A percentile compares a stretch with the other conserved stretches of the same genome.
Evolutionary conservation across 2,797 vertebrate species (phyloP).

Genomic region (Erethizon dorsatum): DNA sequence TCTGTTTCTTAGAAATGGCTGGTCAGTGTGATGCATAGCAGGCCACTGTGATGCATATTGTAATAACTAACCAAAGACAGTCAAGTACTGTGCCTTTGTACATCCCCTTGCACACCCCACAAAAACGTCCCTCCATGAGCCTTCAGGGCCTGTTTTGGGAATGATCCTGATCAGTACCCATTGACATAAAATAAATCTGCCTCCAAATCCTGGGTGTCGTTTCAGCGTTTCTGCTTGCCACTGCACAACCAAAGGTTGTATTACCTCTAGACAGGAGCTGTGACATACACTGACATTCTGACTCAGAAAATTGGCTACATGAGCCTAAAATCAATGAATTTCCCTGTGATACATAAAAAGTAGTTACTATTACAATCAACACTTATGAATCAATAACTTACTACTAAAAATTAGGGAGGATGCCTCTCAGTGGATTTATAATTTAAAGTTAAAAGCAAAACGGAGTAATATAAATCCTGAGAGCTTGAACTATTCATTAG

Average conservation of each 20-base stretch:
- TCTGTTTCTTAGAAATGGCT: too few relatives aligned
- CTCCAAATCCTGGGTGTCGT: neutral
- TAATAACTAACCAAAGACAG: too few relatives aligned
- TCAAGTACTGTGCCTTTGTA: too few relatives aligned
- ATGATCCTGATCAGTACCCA: neutral
- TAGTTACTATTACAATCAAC: neutral
- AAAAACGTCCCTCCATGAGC: too few relatives aligned
- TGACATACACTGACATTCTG: neutral
- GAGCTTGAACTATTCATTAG: neutral
- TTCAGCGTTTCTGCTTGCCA: too few relatives aligned
- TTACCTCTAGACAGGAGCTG: neutral
- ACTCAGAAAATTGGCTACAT: neutral
- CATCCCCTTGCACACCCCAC: too few relatives aligned
- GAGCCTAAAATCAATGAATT: neutral
- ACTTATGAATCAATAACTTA: conserved; percentile 4
- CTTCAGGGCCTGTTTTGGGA: too few relatives aligned
- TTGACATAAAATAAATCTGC: neutral
- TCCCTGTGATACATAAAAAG: neutral
- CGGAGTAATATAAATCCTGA: neutral
- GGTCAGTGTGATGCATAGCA: too few relatives aligned
- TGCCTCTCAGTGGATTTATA: neutral
- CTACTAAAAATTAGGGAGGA: neutral
- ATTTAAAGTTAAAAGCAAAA: conserved; percentile 63
- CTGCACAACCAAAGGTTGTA: neutral
- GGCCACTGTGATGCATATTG: too few relatives aligned